Evolutionary conservation across 2,888 invertebrate species (phyloP).

Genomic region (Ophion ventricosus): DNA sequence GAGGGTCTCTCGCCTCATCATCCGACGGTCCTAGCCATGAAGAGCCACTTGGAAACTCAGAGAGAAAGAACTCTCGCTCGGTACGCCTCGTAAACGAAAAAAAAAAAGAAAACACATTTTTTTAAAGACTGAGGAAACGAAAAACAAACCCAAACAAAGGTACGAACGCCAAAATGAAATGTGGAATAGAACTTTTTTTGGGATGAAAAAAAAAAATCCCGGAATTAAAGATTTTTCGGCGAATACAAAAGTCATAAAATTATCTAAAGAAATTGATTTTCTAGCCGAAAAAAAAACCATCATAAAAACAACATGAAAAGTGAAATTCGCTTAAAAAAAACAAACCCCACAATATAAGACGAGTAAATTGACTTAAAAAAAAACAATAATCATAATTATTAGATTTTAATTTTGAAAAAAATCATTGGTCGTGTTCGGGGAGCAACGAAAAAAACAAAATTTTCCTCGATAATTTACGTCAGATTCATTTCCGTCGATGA

Average conservation of each 20-base stretch:
- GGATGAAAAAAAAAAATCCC: neutral
- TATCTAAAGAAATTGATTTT: neutral
- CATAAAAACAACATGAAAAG: neutral
- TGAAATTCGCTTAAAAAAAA: too few species aligned
- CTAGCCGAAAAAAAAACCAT: neutral
- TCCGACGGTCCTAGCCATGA: constrained; percentile 80
- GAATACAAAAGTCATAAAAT: neutral
- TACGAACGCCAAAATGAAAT: too few species aligned
- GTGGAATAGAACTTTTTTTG: neutral
- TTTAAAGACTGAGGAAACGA: neutral
- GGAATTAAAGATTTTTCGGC: neutral
- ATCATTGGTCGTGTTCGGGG: too few species aligned
- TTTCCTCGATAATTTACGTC: neutral
- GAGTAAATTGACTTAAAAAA: neutral
- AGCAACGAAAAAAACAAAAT: too few species aligned
- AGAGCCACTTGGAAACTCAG: constrained; percentile 77
- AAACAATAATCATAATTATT: neutral
- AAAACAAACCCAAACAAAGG: neutral
- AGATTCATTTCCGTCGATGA: too few species aligned
- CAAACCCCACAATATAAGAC: neutral
- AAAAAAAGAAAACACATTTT: neutral
- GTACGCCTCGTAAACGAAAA: constrained; percentile 67
- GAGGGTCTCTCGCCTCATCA: constrained; percentile 78
- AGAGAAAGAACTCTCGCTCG: constrained; percentile 74
- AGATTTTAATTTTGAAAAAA: neutral